phyloP scores from a whole-genome alignment of 1,140 invertebrate species.

The Diabrotica undecimpunctata region DNA sequence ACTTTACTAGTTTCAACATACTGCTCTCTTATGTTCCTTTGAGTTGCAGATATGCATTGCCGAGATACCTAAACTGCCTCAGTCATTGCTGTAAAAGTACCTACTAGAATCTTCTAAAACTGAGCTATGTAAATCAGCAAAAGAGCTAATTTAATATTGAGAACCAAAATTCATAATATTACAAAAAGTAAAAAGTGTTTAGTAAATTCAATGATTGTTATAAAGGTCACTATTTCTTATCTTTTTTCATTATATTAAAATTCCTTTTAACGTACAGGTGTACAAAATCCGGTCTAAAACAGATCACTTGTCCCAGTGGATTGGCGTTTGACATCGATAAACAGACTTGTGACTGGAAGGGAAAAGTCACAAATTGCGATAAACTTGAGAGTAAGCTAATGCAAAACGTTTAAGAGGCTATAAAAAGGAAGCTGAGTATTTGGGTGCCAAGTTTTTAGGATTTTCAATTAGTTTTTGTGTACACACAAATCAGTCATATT shows the following conservation, averaged over 20 bases:
- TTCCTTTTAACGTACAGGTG: slow-evolving; percentile 61
- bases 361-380: slow-evolving; percentile 94
- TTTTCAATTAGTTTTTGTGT: slow-evolving; percentile 20
- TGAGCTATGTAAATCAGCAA: too few relatives aligned
- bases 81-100: too few relatives aligned
- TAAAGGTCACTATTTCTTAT: slow-evolving; percentile 44
- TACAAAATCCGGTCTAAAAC: slow-evolving; percentile 88
- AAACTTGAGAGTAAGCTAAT: slow-evolving; percentile 86
- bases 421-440: slow-evolving; percentile 19
- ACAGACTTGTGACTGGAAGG: slow-evolving; percentile 96
- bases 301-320: slow-evolving; percentile 90
- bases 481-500: not conserved
- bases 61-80: too few relatives aligned
- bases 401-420: slow-evolving; percentile 23
- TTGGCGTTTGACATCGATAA: slow-evolving; percentile 95
- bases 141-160: too few relatives aligned
- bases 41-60: too few relatives aligned
- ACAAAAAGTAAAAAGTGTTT: too few relatives aligned
- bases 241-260: slow-evolving; percentile 37
- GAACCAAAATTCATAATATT: too few relatives aligned
- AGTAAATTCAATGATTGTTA: not conserved
- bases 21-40: too few relatives aligned
- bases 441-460: slow-evolving; percentile 11
- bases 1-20: too few relatives aligned
- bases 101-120: too few relatives aligned